A percentile compares a stretch with the other conserved stretches of the same genome.
Conservation (phyloP, 2,797 vertebrate genomes). For the Mus spretus region DNA sequence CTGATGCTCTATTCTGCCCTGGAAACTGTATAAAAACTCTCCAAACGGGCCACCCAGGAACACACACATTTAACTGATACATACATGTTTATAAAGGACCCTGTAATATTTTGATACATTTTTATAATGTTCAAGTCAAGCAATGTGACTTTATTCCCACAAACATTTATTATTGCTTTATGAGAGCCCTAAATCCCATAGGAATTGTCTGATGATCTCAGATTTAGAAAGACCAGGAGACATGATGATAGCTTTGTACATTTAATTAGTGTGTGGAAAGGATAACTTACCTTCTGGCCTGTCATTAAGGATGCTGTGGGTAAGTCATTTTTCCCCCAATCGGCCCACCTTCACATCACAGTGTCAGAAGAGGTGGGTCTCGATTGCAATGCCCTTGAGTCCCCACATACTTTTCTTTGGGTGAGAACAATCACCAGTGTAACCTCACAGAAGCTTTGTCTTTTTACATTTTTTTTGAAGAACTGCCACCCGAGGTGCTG, state of each 20-base stretch:
- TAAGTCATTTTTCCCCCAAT: constrained; percentile 68
- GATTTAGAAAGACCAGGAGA: constrained; percentile 27
- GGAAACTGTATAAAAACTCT: no score
- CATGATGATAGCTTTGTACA: background rate
- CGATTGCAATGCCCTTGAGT: background rate
- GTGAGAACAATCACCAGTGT: constrained; percentile 74
- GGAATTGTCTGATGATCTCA: constrained; percentile 29
- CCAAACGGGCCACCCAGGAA: no score
- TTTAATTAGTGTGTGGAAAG: constrained; percentile 69
- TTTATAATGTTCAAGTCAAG: background rate
- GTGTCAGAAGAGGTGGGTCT: constrained; percentile 40
- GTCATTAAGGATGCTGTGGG: background rate
- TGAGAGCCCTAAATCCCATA: background rate
- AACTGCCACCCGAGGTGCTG: constrained; percentile 59
- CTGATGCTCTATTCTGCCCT: no score
- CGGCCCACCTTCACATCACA: constrained; percentile 3
- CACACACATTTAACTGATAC: background rate
- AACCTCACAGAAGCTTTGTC: constrained; percentile 77
- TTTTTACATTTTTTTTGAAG: constrained; percentile 42
- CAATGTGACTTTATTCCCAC: background rate
- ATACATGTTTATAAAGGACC: background rate
- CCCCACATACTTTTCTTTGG: background rate
- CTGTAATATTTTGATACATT: background rate
- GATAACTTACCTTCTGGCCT: constrained; percentile 48
- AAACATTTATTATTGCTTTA: background rate